Evolutionary conservation across 1,140 invertebrate genomes (phyloP).

Genomic region (Paracyclopina nana): DNA sequence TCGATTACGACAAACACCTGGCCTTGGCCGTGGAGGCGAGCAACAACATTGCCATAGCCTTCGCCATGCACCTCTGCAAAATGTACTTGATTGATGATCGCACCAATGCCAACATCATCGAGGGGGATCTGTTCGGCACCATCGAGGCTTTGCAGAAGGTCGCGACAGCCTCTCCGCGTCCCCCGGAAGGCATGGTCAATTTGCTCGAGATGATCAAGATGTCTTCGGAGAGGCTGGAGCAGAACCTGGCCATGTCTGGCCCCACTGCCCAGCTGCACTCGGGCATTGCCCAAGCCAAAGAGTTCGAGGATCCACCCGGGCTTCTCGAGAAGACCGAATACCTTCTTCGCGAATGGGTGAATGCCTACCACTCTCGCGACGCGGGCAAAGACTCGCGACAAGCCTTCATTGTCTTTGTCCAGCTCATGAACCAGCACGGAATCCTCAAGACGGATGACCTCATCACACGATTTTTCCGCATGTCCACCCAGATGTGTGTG

Average conservation of each 20-base stretch:
- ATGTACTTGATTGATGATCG: constrained; percentile 68
- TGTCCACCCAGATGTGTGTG: constrained; percentile 89
- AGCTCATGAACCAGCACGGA: constrained; percentile 87
- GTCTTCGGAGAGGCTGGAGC: constrained; percentile 15
- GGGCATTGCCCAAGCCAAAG: constrained; percentile 59
- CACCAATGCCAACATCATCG: constrained; percentile 48
- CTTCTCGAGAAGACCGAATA: constrained; percentile 87
- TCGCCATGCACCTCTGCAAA: constrained; percentile 77
- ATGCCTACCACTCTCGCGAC: constrained; percentile 57
- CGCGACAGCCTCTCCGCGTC: constrained; percentile 17
- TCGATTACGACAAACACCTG: constrained; percentile 61
- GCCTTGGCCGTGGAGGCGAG: constrained; percentile 67
- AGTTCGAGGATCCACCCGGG: constrained; percentile 81
- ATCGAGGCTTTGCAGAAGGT: constrained; percentile 28
- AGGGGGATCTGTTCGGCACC: constrained; percentile 62
- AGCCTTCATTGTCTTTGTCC: constrained; percentile 82
- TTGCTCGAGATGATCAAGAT: constrained; percentile 21
- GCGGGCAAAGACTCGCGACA: constrained; percentile 68
- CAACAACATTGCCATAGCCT: constrained; percentile 56
- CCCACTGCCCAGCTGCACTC: constrained; percentile 78
- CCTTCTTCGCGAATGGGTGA: constrained; percentile 81
- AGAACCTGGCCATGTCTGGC: constrained; percentile 13
- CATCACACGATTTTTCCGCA: constrained; percentile 82
- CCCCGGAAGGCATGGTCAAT: constrained; percentile 20
- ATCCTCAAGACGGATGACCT: constrained; percentile 93